Percentiles rank a stretch among this genome's conserved stretches.
Conservation (phyloP, 2,797 vertebrate species). For the Protonibea diacanthus region DNA sequence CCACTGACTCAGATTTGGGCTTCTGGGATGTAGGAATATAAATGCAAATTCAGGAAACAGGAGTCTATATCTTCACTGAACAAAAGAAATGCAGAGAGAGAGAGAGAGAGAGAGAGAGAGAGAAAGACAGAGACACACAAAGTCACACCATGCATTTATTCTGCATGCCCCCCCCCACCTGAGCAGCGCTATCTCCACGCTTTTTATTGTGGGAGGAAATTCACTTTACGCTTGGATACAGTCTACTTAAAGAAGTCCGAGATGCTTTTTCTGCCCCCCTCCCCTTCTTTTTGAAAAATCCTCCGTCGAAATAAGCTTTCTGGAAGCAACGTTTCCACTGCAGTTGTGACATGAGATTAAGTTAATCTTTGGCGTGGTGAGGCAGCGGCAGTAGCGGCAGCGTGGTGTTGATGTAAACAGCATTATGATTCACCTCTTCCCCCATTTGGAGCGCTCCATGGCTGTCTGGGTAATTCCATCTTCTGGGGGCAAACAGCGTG, state of each 20-base stretch:
- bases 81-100: constrained; percentile 41
- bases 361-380: constrained; percentile 70
- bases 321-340: constrained; percentile 52
- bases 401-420: constrained; percentile 69
- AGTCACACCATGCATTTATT: constrained; percentile 34
- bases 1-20: constrained; percentile 30
- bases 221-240: constrained; percentile 53
- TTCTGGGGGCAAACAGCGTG: constrained; percentile 44
- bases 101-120: neutral
- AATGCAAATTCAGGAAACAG: constrained; percentile 68
- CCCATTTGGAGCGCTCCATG: constrained; percentile 49
- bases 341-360: constrained; percentile 79
- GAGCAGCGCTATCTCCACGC: constrained; percentile 31
- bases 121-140: constrained; percentile 21
- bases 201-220: constrained; percentile 54
- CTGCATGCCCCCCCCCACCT: constrained; percentile 12
- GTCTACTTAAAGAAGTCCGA: constrained; percentile 33
- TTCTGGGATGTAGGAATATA: constrained; percentile 63
- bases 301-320: constrained; percentile 57
- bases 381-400: constrained; percentile 12
- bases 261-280: neutral
- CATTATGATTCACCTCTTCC: constrained; percentile 58
- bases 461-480: constrained; percentile 70
- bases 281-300: constrained; percentile 37
- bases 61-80: constrained; percentile 38